Evolutionary conservation across 2,888 invertebrate species (phyloP), one percentile per base, ranked within the genome.

Genomic region (Nomada fabriciana): DNA sequence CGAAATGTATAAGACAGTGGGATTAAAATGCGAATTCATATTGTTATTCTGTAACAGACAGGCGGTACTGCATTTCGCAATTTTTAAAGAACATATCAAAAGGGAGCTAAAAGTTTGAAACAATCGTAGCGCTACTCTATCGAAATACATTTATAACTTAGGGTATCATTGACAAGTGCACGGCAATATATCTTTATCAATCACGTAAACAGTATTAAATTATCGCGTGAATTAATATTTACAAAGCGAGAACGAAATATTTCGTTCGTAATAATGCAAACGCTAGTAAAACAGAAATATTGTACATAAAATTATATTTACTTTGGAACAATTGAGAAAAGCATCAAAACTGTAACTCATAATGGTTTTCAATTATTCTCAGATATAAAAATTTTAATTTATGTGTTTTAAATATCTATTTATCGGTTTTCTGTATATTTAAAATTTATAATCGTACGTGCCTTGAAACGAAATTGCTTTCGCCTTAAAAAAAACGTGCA

Each of bases 401-500:
- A 71, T 9, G 18, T 18, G 47, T 52, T 25, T 53, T 18, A 52
- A 63, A 60, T 53, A 52, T 59, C 23, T 29, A 57, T 57, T 57
- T 68, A 55, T 11, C 11, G n/a, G 47, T 15, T 53, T 53, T 11
- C 36, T 36, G 9, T 50, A 57, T 43, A 52, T 70, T 61, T 18
- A 52, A 60, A 29, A 25, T 72, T 68, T 57, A 63, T 72, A 69
- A 73, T 76, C 20, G 42, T 59, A 65, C 7, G 84, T 86, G 86
- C 86, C 86, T 86, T 84, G 73, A 60, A 82, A 59, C 23, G 42
- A 82, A 82, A 80, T 73, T 55, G 71, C 55, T 55, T 59, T 70
- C 80, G 84, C 78, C 80, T 86, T 86, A 7, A 53, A 10, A 11
- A 70, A 71, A 79, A 53, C 59, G 50, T 86, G 75, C 68, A 80